Evolutionary conservation across 2,113 vertebrate species (phyloP).

Genomic region (Cricetomys ansorgei): DNA sequence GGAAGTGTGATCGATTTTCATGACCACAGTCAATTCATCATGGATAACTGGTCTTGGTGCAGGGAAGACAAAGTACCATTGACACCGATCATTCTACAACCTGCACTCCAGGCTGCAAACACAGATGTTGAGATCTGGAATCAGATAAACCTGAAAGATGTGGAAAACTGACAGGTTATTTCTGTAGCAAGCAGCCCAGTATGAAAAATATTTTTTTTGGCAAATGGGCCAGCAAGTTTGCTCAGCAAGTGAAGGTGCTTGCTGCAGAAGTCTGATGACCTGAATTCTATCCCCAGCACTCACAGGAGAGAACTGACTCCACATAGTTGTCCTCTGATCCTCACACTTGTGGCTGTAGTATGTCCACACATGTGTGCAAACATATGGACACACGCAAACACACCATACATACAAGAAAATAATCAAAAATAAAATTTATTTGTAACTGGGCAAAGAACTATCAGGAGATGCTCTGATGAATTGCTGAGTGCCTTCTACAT

Average conservation of each 20-base stretch:
- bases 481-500: neutral
- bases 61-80: neutral
- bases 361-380: neutral
- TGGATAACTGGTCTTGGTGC: neutral
- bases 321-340: neutral
- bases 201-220: neutral
- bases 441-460: neutral
- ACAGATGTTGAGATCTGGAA: neutral
- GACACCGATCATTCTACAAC: neutral
- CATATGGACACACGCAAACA: neutral
- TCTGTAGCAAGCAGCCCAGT: neutral
- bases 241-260: neutral
- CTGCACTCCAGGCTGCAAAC: neutral
- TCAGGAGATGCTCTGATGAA: neutral
- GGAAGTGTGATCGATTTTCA: neutral
- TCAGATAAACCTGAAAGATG: neutral
- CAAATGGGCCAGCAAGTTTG: neutral
- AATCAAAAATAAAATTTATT: neutral
- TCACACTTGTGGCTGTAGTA: neutral
- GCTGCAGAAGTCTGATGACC: neutral
- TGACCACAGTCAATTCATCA: neutral
- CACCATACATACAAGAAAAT: neutral
- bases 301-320: neutral
- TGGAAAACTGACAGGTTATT: neutral
- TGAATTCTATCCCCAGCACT: neutral